These are phyloP conservation scores for Arremon brunneinucha DNA, from an alignment of 2,797 vertebrate genomes.

Conservation along the genomic window DNA sequence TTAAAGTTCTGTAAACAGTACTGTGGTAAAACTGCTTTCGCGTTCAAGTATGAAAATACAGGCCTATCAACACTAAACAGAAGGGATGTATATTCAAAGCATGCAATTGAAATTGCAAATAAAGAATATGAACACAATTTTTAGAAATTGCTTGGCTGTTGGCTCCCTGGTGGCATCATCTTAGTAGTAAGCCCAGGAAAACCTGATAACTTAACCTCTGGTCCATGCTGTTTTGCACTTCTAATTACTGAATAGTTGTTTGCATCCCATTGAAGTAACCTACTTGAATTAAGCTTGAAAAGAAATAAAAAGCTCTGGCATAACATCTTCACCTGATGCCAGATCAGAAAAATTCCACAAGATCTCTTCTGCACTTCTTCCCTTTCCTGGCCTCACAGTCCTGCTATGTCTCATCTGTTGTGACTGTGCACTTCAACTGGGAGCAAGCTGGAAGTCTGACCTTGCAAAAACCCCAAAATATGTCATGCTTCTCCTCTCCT, in stretches of 20 bases:
- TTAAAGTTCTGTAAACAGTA: background rate
- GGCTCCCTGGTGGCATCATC: background rate
- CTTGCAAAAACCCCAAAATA: background rate
- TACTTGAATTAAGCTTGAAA: background rate
- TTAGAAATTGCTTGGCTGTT: background rate
- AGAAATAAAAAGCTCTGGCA: background rate
- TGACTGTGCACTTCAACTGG: background rate
- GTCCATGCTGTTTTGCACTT: background rate
- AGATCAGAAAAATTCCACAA: background rate
- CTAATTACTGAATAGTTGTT: background rate
- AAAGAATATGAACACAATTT: background rate
- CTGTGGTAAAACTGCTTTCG: background rate
- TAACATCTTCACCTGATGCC: background rate
- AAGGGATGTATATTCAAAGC: accelerated
- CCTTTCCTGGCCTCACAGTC: background rate
- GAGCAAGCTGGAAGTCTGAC: background rate
- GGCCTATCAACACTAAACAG: background rate
- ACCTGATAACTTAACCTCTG: background rate
- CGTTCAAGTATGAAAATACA: background rate
- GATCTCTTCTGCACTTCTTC: background rate
- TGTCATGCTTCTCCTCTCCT: background rate
- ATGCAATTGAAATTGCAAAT: background rate
- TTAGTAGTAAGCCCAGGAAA: background rate
- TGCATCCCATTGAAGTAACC: background rate
- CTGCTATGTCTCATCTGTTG: background rate